Evolutionary conservation across 2,113 vertebrate genomes (phyloP), one percentile per base, ranked within the genome.

Genomic region (Tretioscincus oriximinensis): DNA sequence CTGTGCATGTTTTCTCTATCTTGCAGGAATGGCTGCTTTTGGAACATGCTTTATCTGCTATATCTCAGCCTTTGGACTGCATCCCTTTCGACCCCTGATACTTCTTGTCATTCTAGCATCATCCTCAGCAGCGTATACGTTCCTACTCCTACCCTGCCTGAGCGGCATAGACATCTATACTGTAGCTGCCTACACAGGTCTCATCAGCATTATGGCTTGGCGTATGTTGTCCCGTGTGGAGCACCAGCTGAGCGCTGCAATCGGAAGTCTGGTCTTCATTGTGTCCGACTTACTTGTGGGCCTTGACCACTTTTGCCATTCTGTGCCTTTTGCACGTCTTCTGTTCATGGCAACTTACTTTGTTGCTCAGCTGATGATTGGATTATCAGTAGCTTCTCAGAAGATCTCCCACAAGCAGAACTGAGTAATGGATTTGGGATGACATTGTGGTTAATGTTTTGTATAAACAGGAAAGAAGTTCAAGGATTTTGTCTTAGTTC

Each of bases 311-410:
- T 98, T 98, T 47, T 93, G 91, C 18, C 87, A 80, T 11, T 58
- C 84, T 0, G 21, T 94, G n/a, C 81, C 87, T 2, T 47, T 88
- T 0, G 63, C 89, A 61, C 84, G 78, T 6, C 5, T 74, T 7
- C 2, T 95, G 45, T 86, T 95, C 84, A 97, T 98, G 96, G 80
- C 75, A 29, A 96, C 96, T 1, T 98, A 97, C 85, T 98, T 97
- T 51, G 64, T 93, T 0, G 96, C 95, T 1, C 97, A 97, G 93
- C 26, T 94, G 24, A 90, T 97, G 11, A 95, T 98, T 0, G 83
- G 95, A 0, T 78, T 95, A 24, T 86, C 78, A 4, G 60, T 73
- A 31, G n/a, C 64, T 20, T 28, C 64, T 1, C 22, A 41, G 3
- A 45, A 66, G 7, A 5, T 71, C 49, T 26, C 29, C 49, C 26